Conservation (phyloP, 2,113 vertebrate species). For the Hymenochirus boettgeri region DNA sequence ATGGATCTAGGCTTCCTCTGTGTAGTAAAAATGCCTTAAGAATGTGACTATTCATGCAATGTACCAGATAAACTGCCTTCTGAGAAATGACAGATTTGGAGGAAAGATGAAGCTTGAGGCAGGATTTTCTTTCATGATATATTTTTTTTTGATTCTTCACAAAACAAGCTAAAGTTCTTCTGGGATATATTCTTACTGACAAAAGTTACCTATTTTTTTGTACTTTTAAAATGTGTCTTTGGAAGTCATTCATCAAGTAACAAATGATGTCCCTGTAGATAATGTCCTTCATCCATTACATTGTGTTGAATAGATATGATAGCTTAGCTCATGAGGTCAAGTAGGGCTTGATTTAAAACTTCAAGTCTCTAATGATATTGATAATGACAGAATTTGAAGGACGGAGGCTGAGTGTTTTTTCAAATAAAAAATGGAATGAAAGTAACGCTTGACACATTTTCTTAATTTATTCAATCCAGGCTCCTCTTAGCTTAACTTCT, state of each 20-base stretch:
- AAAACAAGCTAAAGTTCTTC: slow-evolving; percentile 29
- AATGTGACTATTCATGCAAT: slow-evolving; percentile 54
- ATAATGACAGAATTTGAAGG: slow-evolving; percentile 30
- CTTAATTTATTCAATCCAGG: too few species aligned
- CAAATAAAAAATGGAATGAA: too few species aligned
- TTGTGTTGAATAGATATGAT: slow-evolving; percentile 49
- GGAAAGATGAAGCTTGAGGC: slow-evolving; percentile 60
- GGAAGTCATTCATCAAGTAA: slow-evolving; percentile 16
- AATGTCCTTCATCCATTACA: slow-evolving; percentile 26
- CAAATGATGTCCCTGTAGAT: slow-evolving; percentile 27
- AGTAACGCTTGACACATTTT: too few species aligned
- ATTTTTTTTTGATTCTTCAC: slow-evolving; percentile 40
- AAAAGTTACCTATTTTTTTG: slow-evolving; percentile 12
- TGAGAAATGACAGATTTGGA: slow-evolving; percentile 61
- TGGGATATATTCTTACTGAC: slow-evolving; percentile 4
- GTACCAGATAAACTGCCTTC: slow-evolving; percentile 52
- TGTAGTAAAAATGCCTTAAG: slow-evolving; percentile 47
- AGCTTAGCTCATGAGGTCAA: slow-evolving; percentile 45
- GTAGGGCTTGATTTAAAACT: slow-evolving; percentile 28
- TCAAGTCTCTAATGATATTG: slow-evolving; percentile 29
- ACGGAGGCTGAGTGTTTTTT: too few species aligned
- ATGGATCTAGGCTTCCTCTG: slow-evolving; percentile 43
- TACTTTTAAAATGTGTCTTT: slow-evolving; percentile 24
- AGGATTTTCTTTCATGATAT: slow-evolving; percentile 66
- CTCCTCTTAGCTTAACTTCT: too few species aligned